Evolutionary conservation across 2,797 vertebrate species (phyloP).

Genomic region (Valencia hispanica): DNA sequence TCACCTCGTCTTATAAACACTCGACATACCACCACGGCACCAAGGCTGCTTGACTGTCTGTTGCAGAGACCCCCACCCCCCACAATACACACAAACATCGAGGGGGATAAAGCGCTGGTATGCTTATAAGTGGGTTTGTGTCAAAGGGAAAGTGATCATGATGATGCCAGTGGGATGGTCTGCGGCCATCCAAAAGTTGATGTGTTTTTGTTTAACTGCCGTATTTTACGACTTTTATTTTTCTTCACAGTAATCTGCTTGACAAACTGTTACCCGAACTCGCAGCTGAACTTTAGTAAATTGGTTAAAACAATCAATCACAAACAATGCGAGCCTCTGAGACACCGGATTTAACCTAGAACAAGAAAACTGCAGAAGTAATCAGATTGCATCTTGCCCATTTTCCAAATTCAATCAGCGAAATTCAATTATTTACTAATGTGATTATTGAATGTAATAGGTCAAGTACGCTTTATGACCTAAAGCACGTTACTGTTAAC

Average conservation of each 20-base stretch:
- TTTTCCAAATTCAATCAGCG: slow-evolving; percentile 30
- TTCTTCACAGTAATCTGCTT: neutral
- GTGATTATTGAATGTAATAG: slow-evolving; percentile 12
- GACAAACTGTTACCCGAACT: neutral
- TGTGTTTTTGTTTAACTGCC: neutral
- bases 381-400: neutral
- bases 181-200: neutral
- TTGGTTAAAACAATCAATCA: neutral
- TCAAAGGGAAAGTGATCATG: slow-evolving; percentile 46
- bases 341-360: neutral
- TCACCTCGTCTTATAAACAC: slow-evolving; percentile 76
- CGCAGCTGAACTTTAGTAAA: neutral
- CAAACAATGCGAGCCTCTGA: slow-evolving; percentile 1
- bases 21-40: slow-evolving; percentile 69
- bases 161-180: slow-evolving; percentile 8
- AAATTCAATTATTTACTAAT: slow-evolving; percentile 29
- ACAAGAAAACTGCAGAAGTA: neutral
- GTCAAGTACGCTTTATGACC: slow-evolving; percentile 5
- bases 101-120: slow-evolving; percentile 36
- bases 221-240: neutral
- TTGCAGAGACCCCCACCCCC: slow-evolving; percentile 21
- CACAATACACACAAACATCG: slow-evolving; percentile 4
- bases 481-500: neutral
- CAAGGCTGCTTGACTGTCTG: slow-evolving; percentile 48
- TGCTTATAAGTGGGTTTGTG: slow-evolving; percentile 24